These are phyloP conservation scores for Drosophila rufa DNA, from an alignment of 1,140 invertebrate species.

Conservation along the genomic window DNA sequence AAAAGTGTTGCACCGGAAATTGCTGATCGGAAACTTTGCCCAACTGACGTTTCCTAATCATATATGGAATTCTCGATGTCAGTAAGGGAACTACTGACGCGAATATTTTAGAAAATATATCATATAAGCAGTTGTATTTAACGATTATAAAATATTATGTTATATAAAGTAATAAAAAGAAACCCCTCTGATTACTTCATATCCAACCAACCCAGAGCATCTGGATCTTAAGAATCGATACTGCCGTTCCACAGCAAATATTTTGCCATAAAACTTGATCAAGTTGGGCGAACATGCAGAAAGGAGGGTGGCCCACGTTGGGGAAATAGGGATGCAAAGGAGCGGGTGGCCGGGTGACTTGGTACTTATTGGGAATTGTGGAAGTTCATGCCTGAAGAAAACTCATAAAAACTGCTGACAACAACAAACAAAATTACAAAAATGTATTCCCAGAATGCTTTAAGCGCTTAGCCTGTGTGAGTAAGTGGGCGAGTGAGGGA, in stretches of 20 bases:
- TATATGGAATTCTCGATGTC: background rate
- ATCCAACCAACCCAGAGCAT: background rate
- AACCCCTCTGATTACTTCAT: background rate
- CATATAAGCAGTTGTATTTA: background rate
- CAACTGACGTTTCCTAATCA: constrained; percentile 12
- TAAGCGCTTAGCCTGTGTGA: constrained; percentile 14
- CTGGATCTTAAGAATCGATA: background rate
- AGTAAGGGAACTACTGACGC: no score
- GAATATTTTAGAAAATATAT: background rate
- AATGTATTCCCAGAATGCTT: constrained; percentile 50
- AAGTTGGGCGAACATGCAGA: constrained; percentile 44
- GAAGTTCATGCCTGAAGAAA: constrained; percentile 47
- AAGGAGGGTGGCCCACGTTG: background rate
- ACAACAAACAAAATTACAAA: constrained; percentile 54
- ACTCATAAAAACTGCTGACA: constrained; percentile 59
- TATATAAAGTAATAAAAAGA: no score
- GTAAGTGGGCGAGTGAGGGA: constrained; percentile 1
- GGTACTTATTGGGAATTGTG: constrained; percentile 56
- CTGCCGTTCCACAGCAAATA: constrained; percentile 20
- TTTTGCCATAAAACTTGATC: constrained; percentile 47
- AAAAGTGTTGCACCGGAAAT: constrained; percentile 26
- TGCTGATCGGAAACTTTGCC: constrained; percentile 24
- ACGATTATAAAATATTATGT: background rate
- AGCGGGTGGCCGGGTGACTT: constrained; percentile 6
- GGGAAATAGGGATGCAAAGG: background rate